These are phyloP conservation scores for Aeoliscus strigatus DNA, from an alignment of 2,797 vertebrate species.

Conservation along the genomic window DNA sequence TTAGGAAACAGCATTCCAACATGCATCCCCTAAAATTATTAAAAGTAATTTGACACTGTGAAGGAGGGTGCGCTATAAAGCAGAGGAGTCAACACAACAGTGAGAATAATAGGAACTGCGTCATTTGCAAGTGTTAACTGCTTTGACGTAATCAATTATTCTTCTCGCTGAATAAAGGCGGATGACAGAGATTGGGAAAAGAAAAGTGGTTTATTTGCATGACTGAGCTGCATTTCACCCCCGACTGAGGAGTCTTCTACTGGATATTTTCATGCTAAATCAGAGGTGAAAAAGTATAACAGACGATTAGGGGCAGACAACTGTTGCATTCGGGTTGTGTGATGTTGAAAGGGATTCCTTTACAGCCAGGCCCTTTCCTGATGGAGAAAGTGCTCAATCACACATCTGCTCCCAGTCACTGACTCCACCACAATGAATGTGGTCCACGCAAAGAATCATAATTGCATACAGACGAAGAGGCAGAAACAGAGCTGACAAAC, in stretches of 20 bases:
- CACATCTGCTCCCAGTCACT: conserved; percentile 65
- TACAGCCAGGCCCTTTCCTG: conserved; percentile 42
- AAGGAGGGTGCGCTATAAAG: no score
- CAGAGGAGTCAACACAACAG: conserved; percentile 12
- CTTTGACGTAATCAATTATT: conserved; percentile 46
- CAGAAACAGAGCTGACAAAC: conserved; percentile 24
- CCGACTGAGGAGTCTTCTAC: conserved; percentile 22
- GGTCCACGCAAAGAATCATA: conserved; percentile 59
- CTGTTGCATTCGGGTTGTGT: conserved; percentile 36
- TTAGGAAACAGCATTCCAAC: conserved; percentile 52
- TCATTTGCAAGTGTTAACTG: conserved; percentile 55
- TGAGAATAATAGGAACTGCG: conserved; percentile 12
- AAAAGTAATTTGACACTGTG: no score
- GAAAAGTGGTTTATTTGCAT: conserved; percentile 54
- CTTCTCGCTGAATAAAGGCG: conserved; percentile 39
- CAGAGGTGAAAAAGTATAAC: conserved; percentile 33
- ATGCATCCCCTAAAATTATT: conserved; percentile 49
- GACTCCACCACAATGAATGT: conserved; percentile 60
- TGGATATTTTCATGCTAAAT: conserved; percentile 58
- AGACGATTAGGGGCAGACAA: conserved; percentile 42
- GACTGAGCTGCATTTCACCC: conserved; percentile 38
- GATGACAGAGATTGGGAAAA: conserved; percentile 33
- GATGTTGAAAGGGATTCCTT: conserved; percentile 61
- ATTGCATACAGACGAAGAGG: conserved; percentile 58
- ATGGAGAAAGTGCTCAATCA: conserved; percentile 57